Base-by-base conservation (phyloP, 2,888 invertebrate genomes). In the Lobophora halterata region DNA sequence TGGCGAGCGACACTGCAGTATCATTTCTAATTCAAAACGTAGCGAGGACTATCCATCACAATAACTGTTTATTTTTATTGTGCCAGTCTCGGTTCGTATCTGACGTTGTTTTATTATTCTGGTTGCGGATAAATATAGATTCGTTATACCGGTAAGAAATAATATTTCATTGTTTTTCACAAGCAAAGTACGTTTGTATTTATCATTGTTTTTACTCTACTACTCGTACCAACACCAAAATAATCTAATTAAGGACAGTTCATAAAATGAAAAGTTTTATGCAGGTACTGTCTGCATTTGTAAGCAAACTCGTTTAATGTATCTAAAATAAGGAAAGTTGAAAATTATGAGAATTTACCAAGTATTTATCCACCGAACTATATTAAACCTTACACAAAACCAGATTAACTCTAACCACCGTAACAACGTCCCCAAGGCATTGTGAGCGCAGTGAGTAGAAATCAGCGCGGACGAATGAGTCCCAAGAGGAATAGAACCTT, bases 351-450 rank as follows among this genome's bases (percentile, higher is more conserved):
- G n/a, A n/a, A n/a, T n/a, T n/a, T n/a, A n/a, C n/a, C n/a, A n/a
- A n/a, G n/a, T n/a, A n/a, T n/a, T n/a, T n/a, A 17, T 17, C n/a
- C 17, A 17, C 5, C 17, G 17, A 17, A n/a, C 5, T 17, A 17
- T 17, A 17, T 5, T n/a, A n/a, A n/a, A n/a, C n/a, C n/a, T n/a
- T n/a, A n/a, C n/a, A n/a, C n/a, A n/a, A 31, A 14, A 14, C 4
- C 11, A 26, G 25, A 28, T 31, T 32, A 36, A 28, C 27, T 35
- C 20, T 25, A 30, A 25, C 17, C 32, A 21, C 31, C 25, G 21
- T 33, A 37, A 43, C 32, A 36, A 32, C 24, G 29, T 25, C 37
- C 37, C 29, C 10, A 13, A 25, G 33, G 37, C 7, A 32, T 43
- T 20, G 10, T 24, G 17, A 17, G 28, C 31, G 14, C 30, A 18